phyloP scores from a whole-genome alignment of 1,140 invertebrate species.

The Latrodectus geometricus region DNA sequence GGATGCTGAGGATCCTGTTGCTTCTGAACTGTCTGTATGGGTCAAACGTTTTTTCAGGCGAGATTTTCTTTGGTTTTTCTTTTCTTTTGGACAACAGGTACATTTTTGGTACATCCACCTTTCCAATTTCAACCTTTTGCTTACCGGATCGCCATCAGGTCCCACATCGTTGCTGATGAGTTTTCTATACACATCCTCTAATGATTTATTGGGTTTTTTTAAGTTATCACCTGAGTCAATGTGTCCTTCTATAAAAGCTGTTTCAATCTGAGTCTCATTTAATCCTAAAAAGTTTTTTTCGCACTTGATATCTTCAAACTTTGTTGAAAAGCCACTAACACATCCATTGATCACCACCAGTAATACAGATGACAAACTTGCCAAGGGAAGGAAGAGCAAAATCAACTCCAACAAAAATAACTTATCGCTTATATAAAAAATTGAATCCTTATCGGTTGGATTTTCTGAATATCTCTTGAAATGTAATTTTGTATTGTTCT shows the following conservation, averaged over 20 bases:
- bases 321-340: background rate
- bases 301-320: no score
- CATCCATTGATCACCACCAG: background rate
- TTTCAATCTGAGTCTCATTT: no score
- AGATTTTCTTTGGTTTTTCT: background rate
- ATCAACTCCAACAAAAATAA: background rate
- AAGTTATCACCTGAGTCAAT: no score
- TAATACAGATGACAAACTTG: background rate
- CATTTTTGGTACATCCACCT: conserved; percentile 16
- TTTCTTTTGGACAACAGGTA: background rate
- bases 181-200: background rate
- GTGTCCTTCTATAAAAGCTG: no score
- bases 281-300: no score
- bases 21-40: background rate
- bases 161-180: background rate
- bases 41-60: background rate
- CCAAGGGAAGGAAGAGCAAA: conserved; percentile 11
- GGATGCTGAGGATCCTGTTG: background rate
- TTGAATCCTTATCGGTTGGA: no score
- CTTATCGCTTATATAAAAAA: background rate
- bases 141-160: conserved; percentile 5
- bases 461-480: no score
- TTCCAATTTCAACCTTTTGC: conserved; percentile 38
- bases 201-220: background rate
- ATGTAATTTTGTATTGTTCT: no score